Evolutionary conservation across 2,888 invertebrate genomes (phyloP).

Genomic region (Punctoribates punctum): DNA sequence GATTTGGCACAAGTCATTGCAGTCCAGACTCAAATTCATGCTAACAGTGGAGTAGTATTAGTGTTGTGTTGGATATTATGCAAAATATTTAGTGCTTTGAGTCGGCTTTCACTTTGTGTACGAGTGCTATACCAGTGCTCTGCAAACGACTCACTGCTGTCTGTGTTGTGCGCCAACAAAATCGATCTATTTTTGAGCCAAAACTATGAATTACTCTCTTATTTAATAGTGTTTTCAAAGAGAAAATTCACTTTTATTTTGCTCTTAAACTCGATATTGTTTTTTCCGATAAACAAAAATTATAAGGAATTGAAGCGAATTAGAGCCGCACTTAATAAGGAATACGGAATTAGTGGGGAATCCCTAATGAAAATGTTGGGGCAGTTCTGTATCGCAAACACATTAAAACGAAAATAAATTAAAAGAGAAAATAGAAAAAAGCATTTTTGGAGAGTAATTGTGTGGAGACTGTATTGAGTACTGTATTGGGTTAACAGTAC

Average conservation of each 20-base stretch:
- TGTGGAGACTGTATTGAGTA: background rate
- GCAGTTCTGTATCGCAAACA: no score
- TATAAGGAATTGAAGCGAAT: background rate
- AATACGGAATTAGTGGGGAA: background rate
- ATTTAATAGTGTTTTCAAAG: background rate
- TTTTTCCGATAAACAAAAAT: background rate
- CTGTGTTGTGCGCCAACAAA: constrained; percentile 21
- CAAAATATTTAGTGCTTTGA: constrained; percentile 28
- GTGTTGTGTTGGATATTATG: constrained; percentile 19
- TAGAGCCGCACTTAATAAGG: background rate
- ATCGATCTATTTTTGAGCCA: constrained; percentile 1
- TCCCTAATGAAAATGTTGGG: background rate
- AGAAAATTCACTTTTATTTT: background rate
- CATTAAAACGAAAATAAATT: background rate
- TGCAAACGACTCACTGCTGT: background rate
- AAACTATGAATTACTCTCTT: constrained; percentile 7
- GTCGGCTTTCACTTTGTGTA: constrained; percentile 26
- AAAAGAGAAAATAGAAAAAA: background rate
- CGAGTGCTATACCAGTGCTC: background rate
- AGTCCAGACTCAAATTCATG: background rate
- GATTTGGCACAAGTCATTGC: constrained; percentile 30
- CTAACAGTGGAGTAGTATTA: background rate
- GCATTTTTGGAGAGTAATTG: background rate
- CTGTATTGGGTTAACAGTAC: background rate
- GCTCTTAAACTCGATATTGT: background rate